A percentile compares a stretch with the other conserved stretches of the same genome.
Evolutionary conservation across 2,113 vertebrate genomes (phyloP).

Genomic region (Phyllostomus discolor): DNA sequence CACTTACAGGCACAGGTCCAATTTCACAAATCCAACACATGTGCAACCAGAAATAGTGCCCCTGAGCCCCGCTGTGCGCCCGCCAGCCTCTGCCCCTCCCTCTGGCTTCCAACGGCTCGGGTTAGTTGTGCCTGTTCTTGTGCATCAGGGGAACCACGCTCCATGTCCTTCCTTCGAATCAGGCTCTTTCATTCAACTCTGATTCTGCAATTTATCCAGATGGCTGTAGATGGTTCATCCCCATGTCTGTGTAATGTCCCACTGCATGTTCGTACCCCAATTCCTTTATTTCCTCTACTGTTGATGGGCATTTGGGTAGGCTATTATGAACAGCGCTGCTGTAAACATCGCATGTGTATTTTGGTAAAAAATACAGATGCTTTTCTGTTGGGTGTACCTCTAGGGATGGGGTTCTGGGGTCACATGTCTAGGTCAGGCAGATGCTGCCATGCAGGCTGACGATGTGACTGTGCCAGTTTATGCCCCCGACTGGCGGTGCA

Average conservation of each 20-base stretch:
- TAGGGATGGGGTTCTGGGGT: not conserved
- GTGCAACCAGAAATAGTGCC: not conserved
- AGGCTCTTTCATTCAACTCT: not conserved
- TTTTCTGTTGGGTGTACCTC: not conserved
- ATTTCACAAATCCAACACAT: not conserved
- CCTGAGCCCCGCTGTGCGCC: accelerated
- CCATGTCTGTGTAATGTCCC: no score
- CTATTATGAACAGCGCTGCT: not conserved
- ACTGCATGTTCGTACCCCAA: no score
- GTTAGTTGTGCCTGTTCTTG: not conserved
- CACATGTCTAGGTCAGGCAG: not conserved
- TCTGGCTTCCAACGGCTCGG: not conserved
- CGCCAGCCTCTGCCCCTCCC: no score
- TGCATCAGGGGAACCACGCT: not conserved
- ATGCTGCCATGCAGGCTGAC: not conserved
- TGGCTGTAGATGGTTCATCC: not conserved
- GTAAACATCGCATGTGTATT: not conserved
- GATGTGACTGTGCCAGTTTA: not conserved
- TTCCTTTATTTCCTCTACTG: not conserved
- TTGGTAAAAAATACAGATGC: not conserved
- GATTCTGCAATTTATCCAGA: not conserved
- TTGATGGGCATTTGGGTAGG: not conserved
- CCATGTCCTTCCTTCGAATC: not conserved
- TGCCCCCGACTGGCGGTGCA: not conserved
- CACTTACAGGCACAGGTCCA: not conserved